Evolutionary conservation across 1,140 invertebrate species (phyloP).

Genomic region (Leptopilina boulardi): DNA sequence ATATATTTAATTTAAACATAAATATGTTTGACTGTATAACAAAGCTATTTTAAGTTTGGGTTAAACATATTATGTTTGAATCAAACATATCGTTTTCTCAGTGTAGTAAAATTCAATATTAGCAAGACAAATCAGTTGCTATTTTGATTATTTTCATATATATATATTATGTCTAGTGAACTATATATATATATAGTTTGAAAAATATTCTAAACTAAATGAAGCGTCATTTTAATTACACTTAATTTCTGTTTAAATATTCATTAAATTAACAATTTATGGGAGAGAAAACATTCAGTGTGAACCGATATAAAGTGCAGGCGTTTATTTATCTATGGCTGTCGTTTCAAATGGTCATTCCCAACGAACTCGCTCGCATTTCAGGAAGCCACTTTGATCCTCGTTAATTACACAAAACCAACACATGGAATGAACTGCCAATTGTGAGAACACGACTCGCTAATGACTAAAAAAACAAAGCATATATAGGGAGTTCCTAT

Average conservation of each 20-base stretch:
- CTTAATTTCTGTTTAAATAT: neutral
- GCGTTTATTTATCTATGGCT: conserved; percentile 26
- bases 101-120: too few species aligned
- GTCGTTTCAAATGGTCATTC: conserved; percentile 30
- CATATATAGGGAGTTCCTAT: neutral
- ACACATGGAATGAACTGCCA: conserved; percentile 18
- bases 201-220: neutral
- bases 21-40: too few species aligned
- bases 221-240: neutral
- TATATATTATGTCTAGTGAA: too few species aligned
- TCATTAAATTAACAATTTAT: neutral
- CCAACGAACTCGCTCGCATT: conserved; percentile 20
- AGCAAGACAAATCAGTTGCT: too few species aligned
- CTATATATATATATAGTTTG: neutral
- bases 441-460: conserved; percentile 29
- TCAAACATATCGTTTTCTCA: too few species aligned
- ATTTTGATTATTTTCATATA: too few species aligned
- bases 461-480: conserved; percentile 27
- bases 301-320: conserved; percentile 12
- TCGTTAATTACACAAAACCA: conserved; percentile 29
- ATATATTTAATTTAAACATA: too few species aligned
- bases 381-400: conserved; percentile 31
- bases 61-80: too few species aligned
- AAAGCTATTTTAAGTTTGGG: too few species aligned
- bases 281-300: neutral